These are phyloP conservation scores for Linnaemya tessellans DNA, from an alignment of 2,888 invertebrate species.

Conservation along the genomic window DNA sequence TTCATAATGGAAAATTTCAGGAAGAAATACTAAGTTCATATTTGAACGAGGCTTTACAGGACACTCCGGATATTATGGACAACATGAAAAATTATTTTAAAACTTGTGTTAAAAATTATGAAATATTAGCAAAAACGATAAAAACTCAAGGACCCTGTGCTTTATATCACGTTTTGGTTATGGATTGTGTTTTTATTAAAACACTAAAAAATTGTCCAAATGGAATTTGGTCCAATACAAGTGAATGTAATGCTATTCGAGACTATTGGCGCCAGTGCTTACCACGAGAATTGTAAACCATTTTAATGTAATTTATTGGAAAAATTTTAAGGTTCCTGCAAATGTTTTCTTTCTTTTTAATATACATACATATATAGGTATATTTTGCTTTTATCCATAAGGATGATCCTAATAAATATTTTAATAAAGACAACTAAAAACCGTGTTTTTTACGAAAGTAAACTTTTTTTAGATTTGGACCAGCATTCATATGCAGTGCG, in stretches of 20 bases:
- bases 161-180: constrained; percentile 14
- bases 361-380: too few relatives aligned
- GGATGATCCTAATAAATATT: too few relatives aligned
- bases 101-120: constrained; percentile 14
- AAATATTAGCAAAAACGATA: background rate
- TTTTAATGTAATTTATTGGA: too few relatives aligned
- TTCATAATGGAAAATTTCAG: background rate
- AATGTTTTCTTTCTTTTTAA: too few relatives aligned
- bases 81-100: background rate
- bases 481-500: too few relatives aligned
- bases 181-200: constrained; percentile 45
- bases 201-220: constrained; percentile 48
- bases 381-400: too few relatives aligned
- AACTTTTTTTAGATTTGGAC: too few relatives aligned
- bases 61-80: background rate
- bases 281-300: background rate
- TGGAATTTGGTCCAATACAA: constrained; percentile 30
- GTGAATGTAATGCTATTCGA: constrained; percentile 28
- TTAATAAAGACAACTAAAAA: too few relatives aligned
- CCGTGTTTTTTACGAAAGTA: too few relatives aligned
- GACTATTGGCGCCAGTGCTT: constrained; percentile 29
- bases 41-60: constrained; percentile 4
- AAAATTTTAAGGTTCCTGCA: too few relatives aligned
- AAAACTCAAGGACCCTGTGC: background rate
- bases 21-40: constrained; percentile 7